Evolutionary conservation across 1,140 invertebrate genomes (phyloP).

Genomic region (Apis laboriosa): DNA sequence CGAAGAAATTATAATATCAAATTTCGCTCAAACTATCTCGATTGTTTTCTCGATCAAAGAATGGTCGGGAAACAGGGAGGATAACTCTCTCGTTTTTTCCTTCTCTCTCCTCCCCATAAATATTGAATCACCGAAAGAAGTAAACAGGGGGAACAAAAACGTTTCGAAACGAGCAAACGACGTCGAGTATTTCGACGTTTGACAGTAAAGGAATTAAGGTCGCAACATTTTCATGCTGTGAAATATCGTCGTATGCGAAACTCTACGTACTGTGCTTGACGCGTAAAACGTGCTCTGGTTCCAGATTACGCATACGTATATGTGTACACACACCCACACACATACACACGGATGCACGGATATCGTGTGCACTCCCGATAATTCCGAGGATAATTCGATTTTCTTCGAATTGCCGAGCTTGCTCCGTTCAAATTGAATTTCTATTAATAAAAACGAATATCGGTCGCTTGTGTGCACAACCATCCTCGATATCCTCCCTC

Average conservation of each 20-base stretch:
- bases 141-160: not conserved
- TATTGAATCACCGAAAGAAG: not conserved
- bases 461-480: conserved; percentile 57
- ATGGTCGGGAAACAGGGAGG: not conserved
- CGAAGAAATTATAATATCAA: not conserved
- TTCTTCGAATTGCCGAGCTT: conserved; percentile 67
- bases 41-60: not conserved
- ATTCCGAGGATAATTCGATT: conserved; percentile 73
- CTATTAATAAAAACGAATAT: conserved; percentile 75
- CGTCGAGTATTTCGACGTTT: not conserved
- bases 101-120: not conserved
- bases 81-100: not conserved
- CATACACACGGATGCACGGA: conserved; percentile 8
- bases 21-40: not conserved
- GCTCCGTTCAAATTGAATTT: conserved; percentile 72
- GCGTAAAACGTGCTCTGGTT: conserved; percentile 34
- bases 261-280: conserved; percentile 33
- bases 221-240: conserved; percentile 28
- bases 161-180: not conserved
- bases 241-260: conserved; percentile 44
- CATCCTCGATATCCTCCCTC: not conserved
- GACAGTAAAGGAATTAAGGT: conserved; percentile 1
- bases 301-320: conserved; percentile 24
- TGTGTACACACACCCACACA: not conserved
- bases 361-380: conserved; percentile 63